phyloP scores from a whole-genome alignment of 2,888 invertebrate genomes.

The Erebia epiphron region DNA sequence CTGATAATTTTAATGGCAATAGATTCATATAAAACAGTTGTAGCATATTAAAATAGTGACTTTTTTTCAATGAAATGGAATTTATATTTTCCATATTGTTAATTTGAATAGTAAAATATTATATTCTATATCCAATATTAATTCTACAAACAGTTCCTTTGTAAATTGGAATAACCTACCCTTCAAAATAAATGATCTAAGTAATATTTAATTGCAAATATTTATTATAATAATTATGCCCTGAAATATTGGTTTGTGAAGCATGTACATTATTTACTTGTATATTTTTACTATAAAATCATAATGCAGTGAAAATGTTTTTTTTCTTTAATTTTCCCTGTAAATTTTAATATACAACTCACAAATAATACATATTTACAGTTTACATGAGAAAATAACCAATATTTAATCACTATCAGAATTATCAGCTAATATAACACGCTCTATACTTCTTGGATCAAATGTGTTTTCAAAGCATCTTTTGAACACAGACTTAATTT shows the following conservation, averaged over 20 bases:
- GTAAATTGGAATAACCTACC: slow-evolving; percentile 34
- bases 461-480: slow-evolving; percentile 90
- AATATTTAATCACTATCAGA: slow-evolving; percentile 84
- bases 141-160: slow-evolving; percentile 36
- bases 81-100: slow-evolving; percentile 4
- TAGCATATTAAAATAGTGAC: neutral
- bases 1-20: slow-evolving; percentile 24
- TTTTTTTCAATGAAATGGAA: neutral
- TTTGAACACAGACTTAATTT: slow-evolving; percentile 86
- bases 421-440: slow-evolving; percentile 86
- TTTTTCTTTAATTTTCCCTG: slow-evolving; percentile 63
- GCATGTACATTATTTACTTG: slow-evolving; percentile 77
- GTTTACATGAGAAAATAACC: neutral
- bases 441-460: slow-evolving; percentile 83
- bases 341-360: slow-evolving; percentile 23
- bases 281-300: slow-evolving; percentile 82
- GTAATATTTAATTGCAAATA: slow-evolving; percentile 36
- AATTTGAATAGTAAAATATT: slow-evolving; percentile 9
- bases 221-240: slow-evolving; percentile 50
- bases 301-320: slow-evolving; percentile 74
- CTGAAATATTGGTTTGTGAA: slow-evolving; percentile 70
- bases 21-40: neutral
- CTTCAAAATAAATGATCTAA: slow-evolving; percentile 31
- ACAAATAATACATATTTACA: no score
- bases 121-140: slow-evolving; percentile 29